phyloP scores from a whole-genome alignment of 2,113 vertebrate species.

The Varanus komodoensis region DNA sequence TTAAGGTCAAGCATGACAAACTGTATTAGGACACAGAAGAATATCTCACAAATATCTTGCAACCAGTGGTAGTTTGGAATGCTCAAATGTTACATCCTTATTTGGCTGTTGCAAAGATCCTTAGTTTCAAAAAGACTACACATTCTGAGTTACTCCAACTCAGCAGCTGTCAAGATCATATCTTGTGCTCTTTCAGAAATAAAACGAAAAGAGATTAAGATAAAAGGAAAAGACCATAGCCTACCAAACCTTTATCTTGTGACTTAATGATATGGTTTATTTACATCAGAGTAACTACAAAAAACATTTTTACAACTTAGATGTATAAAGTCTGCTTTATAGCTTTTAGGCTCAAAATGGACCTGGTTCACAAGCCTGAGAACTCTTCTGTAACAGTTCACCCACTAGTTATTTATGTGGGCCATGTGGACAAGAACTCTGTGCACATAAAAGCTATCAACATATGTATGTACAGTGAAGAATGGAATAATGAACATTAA shows the following conservation, averaged over 20 bases:
- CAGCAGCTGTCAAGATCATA: constrained; percentile 38
- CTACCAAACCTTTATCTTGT: not conserved
- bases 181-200: constrained; percentile 46
- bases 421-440: too few species aligned
- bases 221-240: not conserved
- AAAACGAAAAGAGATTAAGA: constrained; percentile 38
- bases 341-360: constrained; percentile 9
- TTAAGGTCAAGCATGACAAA: constrained; percentile 36
- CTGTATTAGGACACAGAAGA: constrained; percentile 15
- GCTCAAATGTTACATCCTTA: constrained; percentile 47
- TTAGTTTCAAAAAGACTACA: constrained; percentile 32
- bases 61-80: constrained; percentile 45
- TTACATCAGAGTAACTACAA: constrained; percentile 23
- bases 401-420: not conserved
- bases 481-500: not conserved
- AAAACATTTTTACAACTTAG: not conserved
- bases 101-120: constrained; percentile 27
- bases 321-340: not conserved
- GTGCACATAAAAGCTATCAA: not conserved
- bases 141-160: constrained; percentile 49
- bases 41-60: constrained; percentile 37
- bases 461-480: not conserved
- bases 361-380: not conserved
- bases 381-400: not conserved
- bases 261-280: not conserved